These are phyloP conservation scores for Diaprepes abbreviatus DNA, from an alignment of 2,888 invertebrate species.

Conservation along the genomic window DNA sequence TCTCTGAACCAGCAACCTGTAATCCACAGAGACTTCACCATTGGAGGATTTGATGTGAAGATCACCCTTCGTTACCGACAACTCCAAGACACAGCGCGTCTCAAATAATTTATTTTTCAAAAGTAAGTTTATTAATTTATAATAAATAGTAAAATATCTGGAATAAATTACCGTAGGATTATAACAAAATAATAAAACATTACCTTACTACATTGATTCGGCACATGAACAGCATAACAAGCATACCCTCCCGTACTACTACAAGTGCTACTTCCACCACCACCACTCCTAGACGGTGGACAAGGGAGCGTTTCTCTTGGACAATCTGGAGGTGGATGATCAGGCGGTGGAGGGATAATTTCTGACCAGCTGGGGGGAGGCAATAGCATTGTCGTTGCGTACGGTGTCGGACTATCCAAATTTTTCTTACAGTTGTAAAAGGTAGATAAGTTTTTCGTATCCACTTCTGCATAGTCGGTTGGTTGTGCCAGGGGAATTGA, in stretches of 20 bases:
- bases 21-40: too few relatives aligned
- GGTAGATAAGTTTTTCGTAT: slow-evolving; percentile 76
- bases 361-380: slow-evolving; percentile 73
- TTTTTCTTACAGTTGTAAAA: slow-evolving; percentile 78
- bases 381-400: slow-evolving; percentile 82
- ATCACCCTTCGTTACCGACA: too few relatives aligned
- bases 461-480: slow-evolving; percentile 79
- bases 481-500: slow-evolving; percentile 74
- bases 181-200: too few relatives aligned
- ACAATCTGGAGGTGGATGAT: slow-evolving; percentile 73
- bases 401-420: slow-evolving; percentile 78
- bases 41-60: too few relatives aligned
- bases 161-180: too few relatives aligned
- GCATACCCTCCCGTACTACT: slow-evolving; percentile 64
- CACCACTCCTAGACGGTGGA: slow-evolving; percentile 62
- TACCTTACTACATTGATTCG: slow-evolving; percentile 58
- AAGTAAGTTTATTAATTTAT: too few relatives aligned
- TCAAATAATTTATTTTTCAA: too few relatives aligned
- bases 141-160: too few relatives aligned
- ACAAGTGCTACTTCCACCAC: slow-evolving; percentile 63
- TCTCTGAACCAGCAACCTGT: too few relatives aligned
- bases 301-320: slow-evolving; percentile 63
- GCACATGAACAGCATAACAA: slow-evolving; percentile 66
- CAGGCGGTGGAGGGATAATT: slow-evolving; percentile 74
- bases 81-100: too few relatives aligned